Conservation (phyloP, 2,888 invertebrate species). For the Masnerella sp. region DNA sequence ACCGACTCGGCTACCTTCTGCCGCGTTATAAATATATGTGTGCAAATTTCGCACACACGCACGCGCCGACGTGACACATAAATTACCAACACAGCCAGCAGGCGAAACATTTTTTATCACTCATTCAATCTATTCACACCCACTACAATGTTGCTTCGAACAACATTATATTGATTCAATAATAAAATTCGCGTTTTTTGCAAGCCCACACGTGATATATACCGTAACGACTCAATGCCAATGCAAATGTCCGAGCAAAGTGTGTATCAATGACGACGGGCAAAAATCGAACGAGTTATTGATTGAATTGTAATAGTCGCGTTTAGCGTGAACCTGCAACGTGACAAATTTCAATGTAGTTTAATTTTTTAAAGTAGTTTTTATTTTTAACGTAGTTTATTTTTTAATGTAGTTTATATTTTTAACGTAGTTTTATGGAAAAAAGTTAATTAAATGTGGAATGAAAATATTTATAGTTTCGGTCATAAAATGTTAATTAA, state of each 20-base stretch:
- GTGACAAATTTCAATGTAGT: constrained; percentile 64
- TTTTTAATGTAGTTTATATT: too few species aligned
- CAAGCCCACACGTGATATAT: constrained; percentile 54
- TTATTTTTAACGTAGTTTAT: too few species aligned
- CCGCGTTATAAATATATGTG: constrained; percentile 34
- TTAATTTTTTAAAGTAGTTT: too few species aligned
- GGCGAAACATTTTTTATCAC: constrained; percentile 54
- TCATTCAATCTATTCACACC: constrained; percentile 58
- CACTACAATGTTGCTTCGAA: constrained; percentile 48
- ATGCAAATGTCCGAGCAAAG: constrained; percentile 48
- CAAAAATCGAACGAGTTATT: constrained; percentile 44
- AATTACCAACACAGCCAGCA: constrained; percentile 42
- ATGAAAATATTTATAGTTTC: too few species aligned
- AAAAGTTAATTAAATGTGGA: too few species aligned
- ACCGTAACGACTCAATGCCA: constrained; percentile 55
- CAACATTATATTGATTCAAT: constrained; percentile 54
- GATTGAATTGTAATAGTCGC: constrained; percentile 45
- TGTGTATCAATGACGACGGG: constrained; percentile 34
- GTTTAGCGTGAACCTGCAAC: constrained; percentile 39
- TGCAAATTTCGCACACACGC: constrained; percentile 1
- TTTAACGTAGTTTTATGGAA: too few species aligned
- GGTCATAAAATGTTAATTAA: too few species aligned
- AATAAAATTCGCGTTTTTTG: constrained; percentile 50
- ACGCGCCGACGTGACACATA: constrained; percentile 21
- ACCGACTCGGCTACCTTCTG: constrained; percentile 57